These are phyloP conservation scores for Drosophila virilis DNA, from an alignment of 1,140 invertebrate genomes.

Conservation along the genomic window DNA sequence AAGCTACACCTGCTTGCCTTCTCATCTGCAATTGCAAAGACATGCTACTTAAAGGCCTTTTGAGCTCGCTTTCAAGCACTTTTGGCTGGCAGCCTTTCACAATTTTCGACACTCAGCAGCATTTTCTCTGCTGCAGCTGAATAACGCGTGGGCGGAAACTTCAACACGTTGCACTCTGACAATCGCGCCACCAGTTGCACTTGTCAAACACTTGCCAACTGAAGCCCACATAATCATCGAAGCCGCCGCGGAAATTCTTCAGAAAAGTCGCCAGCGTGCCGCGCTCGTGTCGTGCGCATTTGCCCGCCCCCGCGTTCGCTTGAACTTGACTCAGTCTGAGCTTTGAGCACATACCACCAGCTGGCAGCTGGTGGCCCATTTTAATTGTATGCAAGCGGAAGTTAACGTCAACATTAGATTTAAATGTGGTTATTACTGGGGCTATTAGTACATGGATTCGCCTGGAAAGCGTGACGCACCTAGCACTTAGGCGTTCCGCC, in stretches of 20 bases:
- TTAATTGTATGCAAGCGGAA: slow-evolving; percentile 55
- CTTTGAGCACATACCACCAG: slow-evolving; percentile 20
- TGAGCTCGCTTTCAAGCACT: not conserved
- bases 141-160: not conserved
- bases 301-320: slow-evolving; percentile 46
- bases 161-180: slow-evolving; percentile 46
- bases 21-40: not conserved
- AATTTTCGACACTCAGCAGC: slow-evolving; percentile 34
- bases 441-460: slow-evolving; percentile 16
- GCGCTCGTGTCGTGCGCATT: slow-evolving; percentile 20
- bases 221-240: slow-evolving; percentile 35
- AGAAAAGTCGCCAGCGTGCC: slow-evolving; percentile 47
- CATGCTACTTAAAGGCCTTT: not conserved
- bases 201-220: slow-evolving; percentile 61
- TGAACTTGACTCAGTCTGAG: slow-evolving; percentile 62
- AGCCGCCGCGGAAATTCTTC: slow-evolving; percentile 49
- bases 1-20: slow-evolving; percentile 2
- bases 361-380: not conserved
- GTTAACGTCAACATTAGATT: slow-evolving; percentile 62
- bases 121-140: slow-evolving; percentile 13
- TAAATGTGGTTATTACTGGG: slow-evolving; percentile 57
- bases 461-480: not conserved
- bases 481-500: slow-evolving; percentile 9
- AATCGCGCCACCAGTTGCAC: slow-evolving; percentile 59
- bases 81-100: slow-evolving; percentile 56